Evolutionary conservation across 2,797 vertebrate genomes (phyloP), one percentile per base, ranked within the genome.

Genomic region (Megaceryle alcyon): DNA sequence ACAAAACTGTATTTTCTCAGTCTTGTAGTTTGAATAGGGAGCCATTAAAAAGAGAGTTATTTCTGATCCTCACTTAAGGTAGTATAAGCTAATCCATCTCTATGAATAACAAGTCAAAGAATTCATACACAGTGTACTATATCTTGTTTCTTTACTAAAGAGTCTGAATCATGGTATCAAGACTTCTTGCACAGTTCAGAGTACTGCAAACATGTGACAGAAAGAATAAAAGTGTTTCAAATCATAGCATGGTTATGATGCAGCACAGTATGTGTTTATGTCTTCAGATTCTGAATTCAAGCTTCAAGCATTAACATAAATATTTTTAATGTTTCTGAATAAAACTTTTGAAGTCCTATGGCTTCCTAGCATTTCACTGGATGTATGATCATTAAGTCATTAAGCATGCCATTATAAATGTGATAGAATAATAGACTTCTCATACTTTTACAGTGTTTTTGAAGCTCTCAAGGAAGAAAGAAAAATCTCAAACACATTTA

Each of bases 181-280:
- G 31, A 65, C 70, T 86, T 87, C 49, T 63, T 66, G 84, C 39
- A 31, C 20, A 79, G 59, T 82, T 84, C 54, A 86, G 53, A 86
- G 37, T 48, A 85, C 64, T 71, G 33, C 14, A 78, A 72, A 33
- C 3, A 3, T 59, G 48, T 59, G 53, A 85, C 26, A 92, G 39
- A 92, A 84, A 84, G 39, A 84, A 71, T 49, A 94, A 90, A 95
- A 90, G 13, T 66, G 56, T 85, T 95, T 93, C 54, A 94, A 69
- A 75, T 84, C 28, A 54, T 76, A 63, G 17, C 43, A 72, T n/a
- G n/a, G 26, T 39, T 75, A 54, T 80, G 49, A 64, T 66, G 29
- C 11, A 88, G 14, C 31, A 86, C 17, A 66, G 18, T 66, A 6
- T 29, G 66, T 64, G 29, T 57, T 93, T 88, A 76, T 61, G 35